Base-by-base conservation (phyloP, 1,140 invertebrate species). In the Patella vulgata region DNA sequence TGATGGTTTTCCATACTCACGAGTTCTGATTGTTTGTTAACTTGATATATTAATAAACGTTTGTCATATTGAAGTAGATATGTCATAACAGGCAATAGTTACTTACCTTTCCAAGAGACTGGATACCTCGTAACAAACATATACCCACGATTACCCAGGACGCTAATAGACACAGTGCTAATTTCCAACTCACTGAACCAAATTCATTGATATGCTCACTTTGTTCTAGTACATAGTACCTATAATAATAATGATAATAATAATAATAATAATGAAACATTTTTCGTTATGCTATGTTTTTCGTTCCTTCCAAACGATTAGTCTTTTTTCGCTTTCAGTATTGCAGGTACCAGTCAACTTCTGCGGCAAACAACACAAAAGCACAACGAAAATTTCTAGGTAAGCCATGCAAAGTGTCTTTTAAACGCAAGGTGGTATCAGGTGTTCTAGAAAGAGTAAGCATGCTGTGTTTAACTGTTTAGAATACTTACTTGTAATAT, bases 121-220 rank as follows among this genome's bases (percentile, higher is more conserved):
- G 69, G 14, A 85, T 81, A 27, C 84, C 84, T 60, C 75, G 75
- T 17, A 81, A 55, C 1, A 83, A 67, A 27, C 68, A 61, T 1
- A 73, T 33, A 46, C 71, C 78, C 17, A 84, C 81, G 53, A 82
- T 55, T n/a, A 80, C 9, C 83, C 83, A 85, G n/a, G 77, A 66
- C 6, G 79, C 44, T 25, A 80, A 63, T 6, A 84, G 71, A 48
- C 77, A 77, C 0, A 82, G 42, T 3, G 70, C 71, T 56, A 82
- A 88, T 89, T 90, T 91, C 14, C 87, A 72, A 87, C 89, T 87
- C 56, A 92, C 86, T 43, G 86, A 85, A 17, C 91, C 91, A 12
- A 90, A 90, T 66, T 91, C 89, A 76, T 92, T 90, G 63, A 92
- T 91, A 19, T 90, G 90, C 21, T 86, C 84, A 27, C 90, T 91